A percentile compares a stretch with the other conserved stretches of the same genome.
Conservation (phyloP, 2,888 invertebrate species). For the Mythimna lalbum region DNA sequence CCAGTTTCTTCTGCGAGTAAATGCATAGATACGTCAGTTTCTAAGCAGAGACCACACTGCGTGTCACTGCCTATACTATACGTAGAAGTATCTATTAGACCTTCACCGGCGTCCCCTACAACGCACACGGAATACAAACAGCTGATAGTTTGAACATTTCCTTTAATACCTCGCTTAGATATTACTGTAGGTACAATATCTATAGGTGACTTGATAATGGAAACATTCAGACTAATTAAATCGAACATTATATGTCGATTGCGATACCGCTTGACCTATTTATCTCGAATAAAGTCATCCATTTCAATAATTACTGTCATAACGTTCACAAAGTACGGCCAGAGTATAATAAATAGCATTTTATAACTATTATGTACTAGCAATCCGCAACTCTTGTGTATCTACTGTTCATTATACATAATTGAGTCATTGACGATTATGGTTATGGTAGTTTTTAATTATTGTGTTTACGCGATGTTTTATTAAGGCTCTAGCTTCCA, state of each 20-base stretch:
- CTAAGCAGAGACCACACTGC: conserved; percentile 41
- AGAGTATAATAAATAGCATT: conserved; percentile 77
- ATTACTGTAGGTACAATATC: conserved; percentile 42
- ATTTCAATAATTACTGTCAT: conserved; percentile 87
- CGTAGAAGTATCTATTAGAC: conserved; percentile 23
- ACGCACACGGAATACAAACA: conserved; percentile 44
- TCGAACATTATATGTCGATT: conserved; percentile 84
- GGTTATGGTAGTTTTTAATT: conserved; percentile 61
- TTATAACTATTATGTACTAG: conserved; percentile 72
- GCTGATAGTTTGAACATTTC: conserved; percentile 39
- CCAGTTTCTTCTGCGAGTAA: conserved; percentile 5
- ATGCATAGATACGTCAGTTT: not conserved
- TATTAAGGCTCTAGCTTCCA: conserved; percentile 13
- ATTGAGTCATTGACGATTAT: conserved; percentile 67
- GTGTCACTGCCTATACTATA: not conserved
- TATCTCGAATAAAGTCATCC: conserved; percentile 88
- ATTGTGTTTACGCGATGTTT: conserved; percentile 58
- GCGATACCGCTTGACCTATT: conserved; percentile 85
- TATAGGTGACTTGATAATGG: conserved; percentile 73
- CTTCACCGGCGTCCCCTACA: conserved; percentile 32
- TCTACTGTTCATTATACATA: conserved; percentile 51
- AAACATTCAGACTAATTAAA: conserved; percentile 88
- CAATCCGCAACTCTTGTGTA: conserved; percentile 60
- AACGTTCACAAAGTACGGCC: conserved; percentile 80
- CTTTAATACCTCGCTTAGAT: conserved; percentile 32